Percentiles rank a stretch among this genome's conserved stretches.
These are phyloP conservation scores for Ooceraea biroi DNA, from an alignment of 1,140 invertebrate species.

Conservation along the genomic window DNA sequence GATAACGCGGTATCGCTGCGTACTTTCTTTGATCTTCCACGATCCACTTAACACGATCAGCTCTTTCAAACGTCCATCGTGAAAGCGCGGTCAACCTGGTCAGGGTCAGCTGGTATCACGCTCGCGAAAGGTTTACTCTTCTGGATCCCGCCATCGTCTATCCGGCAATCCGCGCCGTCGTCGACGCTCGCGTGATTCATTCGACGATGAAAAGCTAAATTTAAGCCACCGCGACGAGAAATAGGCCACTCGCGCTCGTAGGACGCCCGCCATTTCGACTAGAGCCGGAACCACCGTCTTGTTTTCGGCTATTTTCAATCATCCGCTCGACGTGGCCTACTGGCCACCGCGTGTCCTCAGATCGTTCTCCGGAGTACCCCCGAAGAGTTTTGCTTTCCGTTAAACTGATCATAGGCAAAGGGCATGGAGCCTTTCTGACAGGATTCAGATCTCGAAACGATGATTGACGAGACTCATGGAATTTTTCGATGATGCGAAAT, in stretches of 20 bases:
- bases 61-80: not conserved
- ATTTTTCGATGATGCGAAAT: not conserved
- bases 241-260: slow-evolving; percentile 83
- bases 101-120: not conserved
- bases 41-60: not conserved
- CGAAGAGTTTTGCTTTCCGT: not conserved
- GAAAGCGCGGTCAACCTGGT: not conserved
- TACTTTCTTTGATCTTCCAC: not conserved
- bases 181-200: slow-evolving; percentile 73
- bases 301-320: slow-evolving; percentile 84
- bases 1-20: too few species aligned
- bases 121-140: slow-evolving; percentile 27
- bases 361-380: not conserved
- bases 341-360: slow-evolving; percentile 31
- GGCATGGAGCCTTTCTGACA: too few species aligned
- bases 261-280: slow-evolving; percentile 74
- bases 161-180: not conserved
- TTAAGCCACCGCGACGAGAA: slow-evolving; percentile 79
- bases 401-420: not conserved
- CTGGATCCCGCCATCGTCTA: slow-evolving; percentile 19
- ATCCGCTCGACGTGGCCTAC: slow-evolving; percentile 76
- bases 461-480: not conserved
- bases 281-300: slow-evolving; percentile 78
- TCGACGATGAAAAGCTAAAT: slow-evolving; percentile 79
- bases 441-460: too few species aligned